Evolutionary conservation across 2,888 invertebrate species (phyloP).

Genomic region (Nematopogon swammerdamellus): DNA sequence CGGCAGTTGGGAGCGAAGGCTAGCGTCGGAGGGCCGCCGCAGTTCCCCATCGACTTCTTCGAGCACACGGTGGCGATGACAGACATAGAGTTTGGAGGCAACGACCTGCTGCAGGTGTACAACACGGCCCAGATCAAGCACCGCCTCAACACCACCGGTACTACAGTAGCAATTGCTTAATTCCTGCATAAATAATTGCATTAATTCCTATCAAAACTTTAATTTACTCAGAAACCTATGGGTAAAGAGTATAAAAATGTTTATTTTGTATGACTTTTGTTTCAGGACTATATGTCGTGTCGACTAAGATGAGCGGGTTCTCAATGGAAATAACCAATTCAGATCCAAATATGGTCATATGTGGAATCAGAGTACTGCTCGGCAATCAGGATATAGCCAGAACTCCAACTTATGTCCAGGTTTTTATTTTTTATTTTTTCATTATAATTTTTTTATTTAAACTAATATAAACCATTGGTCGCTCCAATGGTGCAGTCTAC

Average conservation of each 20-base stretch:
- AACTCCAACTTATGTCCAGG: constrained; percentile 74
- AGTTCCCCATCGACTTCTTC: constrained; percentile 95
- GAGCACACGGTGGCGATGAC: constrained; percentile 90
- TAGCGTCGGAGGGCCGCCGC: constrained; percentile 58
- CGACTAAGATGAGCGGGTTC: constrained; percentile 88
- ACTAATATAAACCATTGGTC: too few relatives aligned
- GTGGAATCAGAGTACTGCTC: constrained; percentile 80
- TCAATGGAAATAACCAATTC: constrained; percentile 83
- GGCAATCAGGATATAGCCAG: constrained; percentile 80
- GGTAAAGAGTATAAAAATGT: too few relatives aligned
- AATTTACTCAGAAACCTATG: too few relatives aligned
- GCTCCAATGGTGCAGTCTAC: too few relatives aligned
- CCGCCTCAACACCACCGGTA: constrained; percentile 70
- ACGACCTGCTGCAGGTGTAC: constrained; percentile 91
- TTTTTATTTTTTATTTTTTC: constrained; percentile 16
- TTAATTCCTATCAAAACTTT: too few relatives aligned
- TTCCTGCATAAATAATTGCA: too few relatives aligned
- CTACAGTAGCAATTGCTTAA: too few relatives aligned
- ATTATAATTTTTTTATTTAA: constrained; percentile 3
- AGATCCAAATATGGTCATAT: constrained; percentile 86
- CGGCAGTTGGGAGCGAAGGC: constrained; percentile 37
- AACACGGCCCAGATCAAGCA: constrained; percentile 92
- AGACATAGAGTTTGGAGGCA: constrained; percentile 93
- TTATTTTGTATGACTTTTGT: constrained; percentile 10
- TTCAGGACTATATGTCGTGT: constrained; percentile 86